Evolutionary conservation across 2,888 invertebrate species (phyloP), one percentile per base, ranked within the genome.

Genomic region (Neria commutata): DNA sequence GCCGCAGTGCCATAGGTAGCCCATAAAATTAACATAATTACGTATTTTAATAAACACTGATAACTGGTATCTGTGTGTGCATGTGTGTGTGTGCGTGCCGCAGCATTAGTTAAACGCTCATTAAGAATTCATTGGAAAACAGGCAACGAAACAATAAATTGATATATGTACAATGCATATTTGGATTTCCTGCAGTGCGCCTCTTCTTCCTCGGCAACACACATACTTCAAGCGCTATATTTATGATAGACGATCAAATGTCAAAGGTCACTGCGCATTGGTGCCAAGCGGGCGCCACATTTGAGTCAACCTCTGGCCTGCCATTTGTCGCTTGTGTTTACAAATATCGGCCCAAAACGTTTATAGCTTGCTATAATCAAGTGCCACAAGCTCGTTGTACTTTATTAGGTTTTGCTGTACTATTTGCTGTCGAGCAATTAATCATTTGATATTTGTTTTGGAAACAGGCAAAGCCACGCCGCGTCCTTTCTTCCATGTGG

Each of bases 21-120:
- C 42, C 52, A 45, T 54, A 40, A 69, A 73, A 77, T 76, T 76
- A 72, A 70, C 77, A 77, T 77, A 76, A 77, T 75, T 76, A 76
- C 47, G 47, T 59, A 63, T 64, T 56, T 55, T 54, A 48, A 56
- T 59, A 50, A n/a, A n/a, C n/a, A n/a, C n/a, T n/a, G n/a, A n/a
- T n/a, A n/a, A n/a, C n/a, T n/a, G n/a, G n/a, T n/a, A n/a, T n/a
- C n/a, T n/a, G n/a, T n/a, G n/a, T n/a, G n/a, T 57, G 51, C 59
- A 56, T 34, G 14, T 17, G 25, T 21, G 58, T 2, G 10, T 54
- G 24, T 2, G 37, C n/a, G 21, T 42, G 16, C 34, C 3, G 4
- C 29, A 26, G 8, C 64, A 67, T 67, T 65, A 62, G 64, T 17
- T 8, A n/a, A n/a, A 65, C 70, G 67, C 69, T 72, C 75, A 74